Conservation (phyloP, 2,888 invertebrate species). For the Boloria selene region DNA sequence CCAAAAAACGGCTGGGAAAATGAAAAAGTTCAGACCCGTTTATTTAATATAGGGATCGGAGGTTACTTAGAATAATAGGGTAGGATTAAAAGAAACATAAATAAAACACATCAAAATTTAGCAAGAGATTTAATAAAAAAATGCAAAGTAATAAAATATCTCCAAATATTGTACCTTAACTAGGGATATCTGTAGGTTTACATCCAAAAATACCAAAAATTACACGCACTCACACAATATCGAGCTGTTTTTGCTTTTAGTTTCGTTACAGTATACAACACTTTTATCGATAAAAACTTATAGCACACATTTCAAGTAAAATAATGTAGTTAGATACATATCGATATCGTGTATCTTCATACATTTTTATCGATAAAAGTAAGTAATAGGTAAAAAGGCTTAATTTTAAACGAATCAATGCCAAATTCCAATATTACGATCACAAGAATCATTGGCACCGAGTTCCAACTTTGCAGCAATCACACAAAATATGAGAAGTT, state of each 20-base stretch:
- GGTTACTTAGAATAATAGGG: too few species aligned
- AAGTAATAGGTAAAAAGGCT: neutral
- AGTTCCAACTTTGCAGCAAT: constrained; percentile 42
- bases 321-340: too few species aligned
- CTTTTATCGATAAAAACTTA: constrained; percentile 9
- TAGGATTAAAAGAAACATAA: constrained; percentile 26
- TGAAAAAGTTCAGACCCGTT: too few species aligned
- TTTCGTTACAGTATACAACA: constrained; percentile 1
- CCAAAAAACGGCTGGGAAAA: too few species aligned
- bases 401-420: constrained; percentile 5
- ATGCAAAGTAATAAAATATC: constrained; percentile 82
- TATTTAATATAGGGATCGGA: too few species aligned
- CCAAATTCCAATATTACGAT: constrained; percentile 15
- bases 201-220: constrained; percentile 73
- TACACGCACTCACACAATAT: constrained; percentile 66
- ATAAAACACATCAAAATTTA: constrained; percentile 65
- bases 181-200: constrained; percentile 71
- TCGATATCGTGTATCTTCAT: neutral
- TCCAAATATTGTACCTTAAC: constrained; percentile 81
- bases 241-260: constrained; percentile 34
- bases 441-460: constrained; percentile 42
- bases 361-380: neutral
- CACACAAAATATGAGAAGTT: constrained; percentile 23
- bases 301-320: neutral
- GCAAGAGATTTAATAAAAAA: constrained; percentile 82